phyloP scores from a whole-genome alignment of 2,113 vertebrate species.

The Azemiops feae region DNA sequence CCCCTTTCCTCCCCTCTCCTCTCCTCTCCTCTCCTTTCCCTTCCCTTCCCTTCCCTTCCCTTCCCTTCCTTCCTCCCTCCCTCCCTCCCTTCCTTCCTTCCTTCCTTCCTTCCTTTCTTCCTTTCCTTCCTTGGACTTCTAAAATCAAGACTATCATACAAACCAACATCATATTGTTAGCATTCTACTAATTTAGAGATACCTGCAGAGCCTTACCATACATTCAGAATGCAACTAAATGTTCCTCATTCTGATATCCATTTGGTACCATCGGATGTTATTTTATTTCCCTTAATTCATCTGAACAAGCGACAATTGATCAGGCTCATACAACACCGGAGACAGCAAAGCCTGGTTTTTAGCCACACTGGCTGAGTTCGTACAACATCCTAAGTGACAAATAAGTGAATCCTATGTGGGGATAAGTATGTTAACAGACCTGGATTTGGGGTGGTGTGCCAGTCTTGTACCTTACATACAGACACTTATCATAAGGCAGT shows the following conservation, averaged over 20 bases:
- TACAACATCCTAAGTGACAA: too few species aligned
- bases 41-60: accelerated
- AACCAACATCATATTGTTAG: not conserved
- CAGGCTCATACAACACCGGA: too few species aligned
- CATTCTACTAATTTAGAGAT: not conserved
- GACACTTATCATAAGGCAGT: not conserved
- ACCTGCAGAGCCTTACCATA: not conserved
- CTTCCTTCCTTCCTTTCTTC: not conserved
- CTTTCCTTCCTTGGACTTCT: not conserved
- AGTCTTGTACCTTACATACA: not conserved
- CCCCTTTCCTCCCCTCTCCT: accelerated
- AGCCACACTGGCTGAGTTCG: too few species aligned
- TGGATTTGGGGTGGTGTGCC: not conserved
- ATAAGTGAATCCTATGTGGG: too few species aligned
- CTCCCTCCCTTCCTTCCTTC: not conserved
- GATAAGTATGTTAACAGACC: too few species aligned
- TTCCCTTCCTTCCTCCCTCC: accelerated
- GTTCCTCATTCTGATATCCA: not conserved
- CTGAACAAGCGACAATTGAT: too few species aligned
- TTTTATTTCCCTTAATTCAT: not conserved
- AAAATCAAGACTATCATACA: not conserved
- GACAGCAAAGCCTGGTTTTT: too few species aligned
- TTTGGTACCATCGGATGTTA: not conserved
- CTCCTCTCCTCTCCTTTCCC: not conserved
- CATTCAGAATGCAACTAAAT: not conserved